These are phyloP conservation scores for Eublepharis macularius DNA, from an alignment of 2,113 vertebrate species.

Conservation along the genomic window DNA sequence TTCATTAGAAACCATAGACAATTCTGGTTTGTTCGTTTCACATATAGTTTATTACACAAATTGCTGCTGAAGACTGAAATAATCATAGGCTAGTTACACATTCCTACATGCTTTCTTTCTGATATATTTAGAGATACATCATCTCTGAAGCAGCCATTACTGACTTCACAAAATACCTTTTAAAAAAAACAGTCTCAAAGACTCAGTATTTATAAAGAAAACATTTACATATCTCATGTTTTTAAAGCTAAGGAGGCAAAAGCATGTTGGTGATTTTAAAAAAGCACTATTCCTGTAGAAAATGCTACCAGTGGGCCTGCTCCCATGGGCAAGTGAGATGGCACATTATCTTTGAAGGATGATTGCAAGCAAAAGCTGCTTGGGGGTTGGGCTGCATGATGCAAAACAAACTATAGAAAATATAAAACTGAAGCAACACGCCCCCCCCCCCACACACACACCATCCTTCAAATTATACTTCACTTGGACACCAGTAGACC, in stretches of 20 bases:
- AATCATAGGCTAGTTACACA: slow-evolving; percentile 28
- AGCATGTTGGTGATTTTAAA: no score
- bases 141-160: slow-evolving; percentile 24
- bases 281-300: no score
- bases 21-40: slow-evolving; percentile 29
- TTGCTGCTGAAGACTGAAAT: background rate
- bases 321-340: no score
- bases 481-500: background rate
- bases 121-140: slow-evolving; percentile 17
- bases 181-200: background rate
- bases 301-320: no score
- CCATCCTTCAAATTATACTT: background rate
- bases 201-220: slow-evolving; percentile 31
- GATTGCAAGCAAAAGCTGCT: no score
- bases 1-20: background rate
- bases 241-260: background rate
- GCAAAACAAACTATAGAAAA: no score
- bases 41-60: background rate
- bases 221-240: background rate
- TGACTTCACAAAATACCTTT: slow-evolving; percentile 25
- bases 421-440: no score
- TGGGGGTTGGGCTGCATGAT: no score
- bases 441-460: no score
- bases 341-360: no score
- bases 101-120: slow-evolving; percentile 4